Evolutionary conservation across 23 tunicate genomes (phyloP), one percentile per base, ranked within the genome.

Genomic region (Styela plicata): DNA sequence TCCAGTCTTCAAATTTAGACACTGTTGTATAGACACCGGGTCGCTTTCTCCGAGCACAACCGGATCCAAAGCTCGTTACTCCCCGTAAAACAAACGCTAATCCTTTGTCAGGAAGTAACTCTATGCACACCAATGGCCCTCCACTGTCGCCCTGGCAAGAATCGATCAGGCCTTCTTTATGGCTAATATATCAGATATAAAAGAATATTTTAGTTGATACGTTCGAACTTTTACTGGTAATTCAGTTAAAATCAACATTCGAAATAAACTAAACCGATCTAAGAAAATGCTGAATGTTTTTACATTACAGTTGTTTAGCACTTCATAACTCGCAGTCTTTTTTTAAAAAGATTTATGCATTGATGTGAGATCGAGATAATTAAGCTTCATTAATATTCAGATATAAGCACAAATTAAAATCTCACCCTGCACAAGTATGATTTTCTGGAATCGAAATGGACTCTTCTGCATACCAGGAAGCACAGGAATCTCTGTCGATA

Each of bases 1-100:
- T 67, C 71, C 71, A 67, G 0, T 17, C 30, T 18, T 18, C 71
- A 24, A 18, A 67, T 29, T 67, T 67, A 18, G 71, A 67, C 16
- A 67, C 71, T 13, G 30, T 29, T 19, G 71, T 67, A 67, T 67
- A 67, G 16, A 67, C 71, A 18, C 71, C 71, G 31, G 71, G 71
- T 22, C 71, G 30, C 31, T 1, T 22, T 27, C 31, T 29, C 22
- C 71, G 71, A 67, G 71, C 71, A 29, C 71, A 67, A 16, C 71
- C 71, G 30, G 31, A 27, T 67, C 71, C 71, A 29, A 67, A 67
- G 31, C 71, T 67, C 0, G 71, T 67, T 67, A 67, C 31, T 29
- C 71, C 71, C 17, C 71, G 71, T 18, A 67, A 17, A 18, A 67
- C 71, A 29, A 25, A 67, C 22, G 71, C 31, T 13, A 44, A 13